Conservation (phyloP, 2,113 vertebrate genomes). For the Bos taurus region DNA sequence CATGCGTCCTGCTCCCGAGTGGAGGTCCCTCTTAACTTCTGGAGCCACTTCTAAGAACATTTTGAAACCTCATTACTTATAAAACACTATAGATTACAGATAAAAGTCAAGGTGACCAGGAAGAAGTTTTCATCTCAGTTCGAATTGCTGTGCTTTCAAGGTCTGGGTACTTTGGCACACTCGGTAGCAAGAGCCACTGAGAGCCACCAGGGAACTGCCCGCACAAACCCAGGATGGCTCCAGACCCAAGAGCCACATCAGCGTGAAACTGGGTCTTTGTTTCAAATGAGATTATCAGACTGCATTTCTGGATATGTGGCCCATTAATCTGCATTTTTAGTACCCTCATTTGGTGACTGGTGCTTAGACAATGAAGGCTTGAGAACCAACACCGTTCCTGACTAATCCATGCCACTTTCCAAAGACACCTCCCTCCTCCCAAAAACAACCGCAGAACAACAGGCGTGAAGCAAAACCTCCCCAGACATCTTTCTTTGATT, state of each 20-base stretch:
- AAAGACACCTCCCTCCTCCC: neutral
- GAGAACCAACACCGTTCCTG: neutral
- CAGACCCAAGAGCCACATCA: rapidly evolving
- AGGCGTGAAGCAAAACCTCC: neutral
- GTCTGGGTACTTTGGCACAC: neutral
- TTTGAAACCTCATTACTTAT: neutral
- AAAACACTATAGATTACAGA: neutral
- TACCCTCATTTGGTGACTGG: neutral
- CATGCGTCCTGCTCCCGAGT: neutral
- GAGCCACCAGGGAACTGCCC: neutral
- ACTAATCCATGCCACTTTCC: neutral
- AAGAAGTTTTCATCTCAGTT: neutral
- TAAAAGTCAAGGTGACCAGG: neutral
- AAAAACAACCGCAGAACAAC: neutral
- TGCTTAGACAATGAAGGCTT: neutral
- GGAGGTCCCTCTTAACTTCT: neutral
- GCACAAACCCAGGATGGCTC: too few relatives aligned
- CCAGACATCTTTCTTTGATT: rapidly evolving
- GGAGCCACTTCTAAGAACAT: neutral
- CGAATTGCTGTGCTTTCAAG: neutral
- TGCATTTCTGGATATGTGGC: neutral
- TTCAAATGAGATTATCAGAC: neutral
- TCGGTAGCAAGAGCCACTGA: neutral
- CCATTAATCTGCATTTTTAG: neutral
- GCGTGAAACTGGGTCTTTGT: neutral